A percentile compares a stretch with the other conserved stretches of the same genome.
Conservation (phyloP, 2,797 vertebrate species). For the Urocyon cinereoargenteus region DNA sequence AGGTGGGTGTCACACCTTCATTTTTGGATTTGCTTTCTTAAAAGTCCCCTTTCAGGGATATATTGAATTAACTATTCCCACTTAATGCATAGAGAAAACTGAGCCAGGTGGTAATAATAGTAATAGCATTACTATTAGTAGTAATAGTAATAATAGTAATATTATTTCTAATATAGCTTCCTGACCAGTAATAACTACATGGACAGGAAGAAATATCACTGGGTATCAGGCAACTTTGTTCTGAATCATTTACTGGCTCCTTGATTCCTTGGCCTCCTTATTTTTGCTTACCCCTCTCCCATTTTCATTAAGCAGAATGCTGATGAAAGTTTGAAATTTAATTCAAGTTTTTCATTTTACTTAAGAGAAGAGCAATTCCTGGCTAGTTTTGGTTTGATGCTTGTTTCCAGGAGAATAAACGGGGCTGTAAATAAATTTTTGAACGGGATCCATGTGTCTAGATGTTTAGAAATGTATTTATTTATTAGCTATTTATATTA, state of each 20-base stretch:
- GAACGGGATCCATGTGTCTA: slow-evolving; percentile 15
- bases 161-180: background rate
- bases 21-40: slow-evolving; percentile 40
- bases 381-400: background rate
- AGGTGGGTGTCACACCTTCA: slow-evolving; percentile 83
- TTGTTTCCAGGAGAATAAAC: slow-evolving; percentile 42
- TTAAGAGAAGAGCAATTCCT: slow-evolving; percentile 2
- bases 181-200: background rate
- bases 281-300: background rate
- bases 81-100: background rate
- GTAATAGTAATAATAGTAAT: background rate
- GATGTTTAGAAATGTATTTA: background rate
- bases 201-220: background rate
- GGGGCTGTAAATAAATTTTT: slow-evolving; percentile 21
- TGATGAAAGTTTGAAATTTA: background rate
- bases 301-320: slow-evolving; percentile 27
- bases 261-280: background rate
- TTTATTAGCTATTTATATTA: background rate
- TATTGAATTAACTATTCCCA: background rate
- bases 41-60: background rate
- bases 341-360: background rate
- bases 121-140: background rate
- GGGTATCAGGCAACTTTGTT: background rate
- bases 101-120: background rate
- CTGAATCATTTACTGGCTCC: background rate